Conservation (phyloP, 2,888 invertebrate species). For the Baccha elongata region DNA sequence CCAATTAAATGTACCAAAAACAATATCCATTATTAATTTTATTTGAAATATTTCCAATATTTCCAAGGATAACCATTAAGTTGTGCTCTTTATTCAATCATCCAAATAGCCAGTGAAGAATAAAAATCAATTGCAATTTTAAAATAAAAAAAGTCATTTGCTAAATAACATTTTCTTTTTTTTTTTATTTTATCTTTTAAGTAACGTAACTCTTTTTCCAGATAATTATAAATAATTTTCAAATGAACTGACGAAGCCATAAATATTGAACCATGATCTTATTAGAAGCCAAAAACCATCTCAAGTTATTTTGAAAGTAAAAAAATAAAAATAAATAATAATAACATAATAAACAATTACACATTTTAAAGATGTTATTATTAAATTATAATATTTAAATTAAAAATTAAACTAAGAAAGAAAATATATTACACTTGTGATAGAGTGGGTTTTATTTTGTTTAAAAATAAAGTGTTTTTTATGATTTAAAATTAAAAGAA, state of each 20-base stretch:
- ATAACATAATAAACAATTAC: not conserved
- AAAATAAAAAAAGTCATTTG: no score
- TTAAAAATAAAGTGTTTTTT: no score
- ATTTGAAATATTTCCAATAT: no score
- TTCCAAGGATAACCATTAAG: no score
- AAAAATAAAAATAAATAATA: not conserved
- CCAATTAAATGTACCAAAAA: no score
- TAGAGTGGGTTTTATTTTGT: conserved; percentile 30
- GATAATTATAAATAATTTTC: not conserved
- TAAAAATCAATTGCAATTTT: no score
- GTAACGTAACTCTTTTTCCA: no score
- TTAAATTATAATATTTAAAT: not conserved
- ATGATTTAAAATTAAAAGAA: conserved; percentile 4
- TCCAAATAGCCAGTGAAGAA: no score
- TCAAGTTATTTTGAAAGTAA: conserved; percentile 18
- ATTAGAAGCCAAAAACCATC: conserved; percentile 31
- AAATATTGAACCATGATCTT: conserved; percentile 20
- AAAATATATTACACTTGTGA: conserved; percentile 57
- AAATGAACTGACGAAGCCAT: conserved; percentile 20
- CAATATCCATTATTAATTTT: no score
- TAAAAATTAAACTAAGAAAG: not conserved
- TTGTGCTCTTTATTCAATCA: no score
- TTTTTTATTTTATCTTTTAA: no score
- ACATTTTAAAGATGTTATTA: not conserved
- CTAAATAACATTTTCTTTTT: no score